Base-by-base conservation (phyloP, 2,888 invertebrate genomes). In the Bombylius discolor region DNA sequence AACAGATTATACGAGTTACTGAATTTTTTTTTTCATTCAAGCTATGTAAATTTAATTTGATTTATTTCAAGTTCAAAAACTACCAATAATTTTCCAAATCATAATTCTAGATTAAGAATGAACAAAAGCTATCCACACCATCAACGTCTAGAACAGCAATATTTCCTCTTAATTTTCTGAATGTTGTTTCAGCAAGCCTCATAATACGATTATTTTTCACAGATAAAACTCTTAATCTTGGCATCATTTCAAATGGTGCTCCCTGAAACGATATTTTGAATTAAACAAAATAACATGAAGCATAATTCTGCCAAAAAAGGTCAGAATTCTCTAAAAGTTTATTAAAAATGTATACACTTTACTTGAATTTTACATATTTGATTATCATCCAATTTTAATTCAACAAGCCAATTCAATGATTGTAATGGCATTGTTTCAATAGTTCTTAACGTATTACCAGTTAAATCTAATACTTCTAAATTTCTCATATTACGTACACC, bases 381-480 rank as follows among this genome's bases (percentile, higher is more conserved):
- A 74, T 92, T 92, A 70, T 87, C 84, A 68, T 91, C 89, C 76
- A 92, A 79, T 77, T 87, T 86, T 6, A 93, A 71, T 69, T 92
- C 91, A 1, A 92, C 88, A 54, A 93, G 75, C 85, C 91, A 90
- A 68, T 89, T 89, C 79, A 93, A 83, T 54, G 82, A 79, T 59
- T 84, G 81, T 61, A 82, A 76, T 0, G 81, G 80, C 62, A 88
- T 79, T 60, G 81, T 82, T n/a, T 83, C 79, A 45, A 93, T 79
- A 64, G 80, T 80, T 32, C 80, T 78, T 33, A 93, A 75, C 59
- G 79, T 81, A 68, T 94, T 94, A 63, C 84, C 82, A 67, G 90
- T 91, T 57, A 93, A 70, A 70, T 94, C 93, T 51, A 94, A 70
- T 7, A 92, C 87, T 75, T 93, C 92, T 53, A 94, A 74, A 14